phyloP scores from a whole-genome alignment of 2,888 invertebrate genomes.

The Zygaena filipendulae region DNA sequence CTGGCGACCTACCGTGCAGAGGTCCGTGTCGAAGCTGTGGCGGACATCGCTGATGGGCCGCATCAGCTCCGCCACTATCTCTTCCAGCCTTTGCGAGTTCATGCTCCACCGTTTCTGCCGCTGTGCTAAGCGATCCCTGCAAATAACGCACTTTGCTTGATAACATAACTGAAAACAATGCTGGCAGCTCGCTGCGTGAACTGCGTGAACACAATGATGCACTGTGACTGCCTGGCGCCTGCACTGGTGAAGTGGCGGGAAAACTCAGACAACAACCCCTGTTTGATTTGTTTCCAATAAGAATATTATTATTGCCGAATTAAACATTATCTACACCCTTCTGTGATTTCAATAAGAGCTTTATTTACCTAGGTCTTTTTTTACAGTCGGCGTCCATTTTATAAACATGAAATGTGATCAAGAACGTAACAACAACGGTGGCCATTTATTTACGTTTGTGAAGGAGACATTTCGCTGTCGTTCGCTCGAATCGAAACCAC shows the following conservation, averaged over 20 bases:
- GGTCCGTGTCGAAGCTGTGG: conserved; percentile 53
- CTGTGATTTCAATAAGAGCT: conserved; percentile 9
- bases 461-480: conserved; percentile 51
- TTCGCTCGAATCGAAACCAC: conserved; percentile 22
- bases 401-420: conserved; percentile 48
- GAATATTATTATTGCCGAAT: too few relatives aligned
- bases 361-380: conserved; percentile 38
- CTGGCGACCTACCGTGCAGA: conserved; percentile 46
- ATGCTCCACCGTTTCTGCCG: conserved; percentile 54
- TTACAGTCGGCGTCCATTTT: conserved; percentile 57
- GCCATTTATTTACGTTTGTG: conserved; percentile 65
- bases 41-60: conserved; percentile 48
- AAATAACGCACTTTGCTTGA: conserved; percentile 40
- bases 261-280: conserved; percentile 43
- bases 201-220: conserved; percentile 11
- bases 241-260: conserved; percentile 65
- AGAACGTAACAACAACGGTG: conserved; percentile 61
- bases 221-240: too few relatives aligned
- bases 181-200: conserved; percentile 27
- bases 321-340: too few relatives aligned
- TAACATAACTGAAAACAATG: conserved; percentile 45
- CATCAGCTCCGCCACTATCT: conserved; percentile 57
- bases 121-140: conserved; percentile 40
- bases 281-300: conserved; percentile 41
- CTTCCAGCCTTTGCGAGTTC: conserved; percentile 52